These are phyloP conservation scores for Nomada ruficornis DNA, from an alignment of 2,888 invertebrate species.

Conservation along the genomic window DNA sequence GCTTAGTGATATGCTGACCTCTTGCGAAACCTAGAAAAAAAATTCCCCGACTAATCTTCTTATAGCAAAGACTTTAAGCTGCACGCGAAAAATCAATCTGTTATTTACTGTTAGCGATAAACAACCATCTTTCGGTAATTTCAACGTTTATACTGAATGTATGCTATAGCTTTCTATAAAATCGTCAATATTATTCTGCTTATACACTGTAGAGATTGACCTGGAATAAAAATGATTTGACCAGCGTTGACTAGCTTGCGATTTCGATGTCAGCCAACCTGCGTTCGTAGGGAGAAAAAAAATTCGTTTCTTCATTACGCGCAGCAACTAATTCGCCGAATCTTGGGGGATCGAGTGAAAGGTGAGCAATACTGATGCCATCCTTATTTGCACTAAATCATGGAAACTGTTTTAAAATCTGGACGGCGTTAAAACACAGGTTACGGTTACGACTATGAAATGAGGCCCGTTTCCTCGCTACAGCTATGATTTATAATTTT, in stretches of 20 bases:
- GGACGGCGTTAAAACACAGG: slow-evolving; percentile 10
- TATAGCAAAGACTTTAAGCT: too few species aligned
- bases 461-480: slow-evolving; percentile 7
- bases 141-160: too few species aligned
- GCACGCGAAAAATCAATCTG: too few species aligned
- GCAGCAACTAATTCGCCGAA: slow-evolving; percentile 5
- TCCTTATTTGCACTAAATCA: slow-evolving; percentile 8
- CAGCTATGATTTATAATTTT: slow-evolving; percentile 39
- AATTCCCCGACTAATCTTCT: too few species aligned
- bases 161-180: not conserved
- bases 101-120: too few species aligned
- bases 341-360: not conserved
- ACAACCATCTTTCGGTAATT: too few species aligned
- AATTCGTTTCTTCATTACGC: not conserved
- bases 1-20: too few species aligned
- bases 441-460: slow-evolving; percentile 17
- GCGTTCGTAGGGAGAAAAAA: not conserved
- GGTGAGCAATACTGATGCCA: not conserved
- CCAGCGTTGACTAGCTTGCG: slow-evolving; percentile 18
- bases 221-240: slow-evolving; percentile 7
- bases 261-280: not conserved
- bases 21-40: too few species aligned
- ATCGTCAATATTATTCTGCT: not conserved
- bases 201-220: not conserved
- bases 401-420: slow-evolving; percentile 16